Base-by-base conservation (phyloP, 2,888 invertebrate genomes). In the Phyllotreta striolata region DNA sequence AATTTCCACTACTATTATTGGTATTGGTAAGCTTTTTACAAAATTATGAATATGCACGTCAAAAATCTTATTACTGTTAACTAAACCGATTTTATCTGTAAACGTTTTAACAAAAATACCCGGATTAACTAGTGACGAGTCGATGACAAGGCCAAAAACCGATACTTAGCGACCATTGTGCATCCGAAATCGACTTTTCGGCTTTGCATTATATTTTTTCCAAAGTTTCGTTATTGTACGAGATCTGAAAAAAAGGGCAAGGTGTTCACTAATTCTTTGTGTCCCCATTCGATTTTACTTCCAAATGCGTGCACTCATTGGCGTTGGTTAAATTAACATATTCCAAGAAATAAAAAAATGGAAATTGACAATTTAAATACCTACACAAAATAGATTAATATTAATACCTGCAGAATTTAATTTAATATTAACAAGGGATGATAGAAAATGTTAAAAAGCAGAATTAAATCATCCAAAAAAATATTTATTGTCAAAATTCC, bases 161-260 rank as follows among this genome's bases (percentile, higher is more conserved):
- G 65, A 69, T 44, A 58, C 59, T 37, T 35, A 59, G 67, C 60
- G 35, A 37, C 52, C 60, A 69, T 74, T 75, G 72, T 74, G 47
- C 52, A 64, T 62, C 55, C 13, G 62, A 73, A 74, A 74, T 74
- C 72, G 74, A 74, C 75, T 75, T 74, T 73, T 70, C 67, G 64
- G 66, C 69, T 52, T 67, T 70, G 66, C 66, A 70, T 70, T 73
- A 70, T 73, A 70, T 66, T 70, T 72, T n/a, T 68, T 44, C 43
- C 47, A 60, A 52, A 60, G 37, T 61, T 52, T 54, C 24, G 57
- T 55, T 43, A 58, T 64, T 64, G 69, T 69, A 67, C 66, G 41
- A 49, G 40, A 41, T 63, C 14, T 59, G 52, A 55, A 61, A 65
- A 64, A 64, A 65, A 63, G 62, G 51, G 63, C 64, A 65, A 66